Percentiles rank a stretch among this genome's conserved stretches.
These are phyloP conservation scores for Papilio gigon DNA, from an alignment of 2,888 invertebrate genomes.

Conservation along the genomic window DNA sequence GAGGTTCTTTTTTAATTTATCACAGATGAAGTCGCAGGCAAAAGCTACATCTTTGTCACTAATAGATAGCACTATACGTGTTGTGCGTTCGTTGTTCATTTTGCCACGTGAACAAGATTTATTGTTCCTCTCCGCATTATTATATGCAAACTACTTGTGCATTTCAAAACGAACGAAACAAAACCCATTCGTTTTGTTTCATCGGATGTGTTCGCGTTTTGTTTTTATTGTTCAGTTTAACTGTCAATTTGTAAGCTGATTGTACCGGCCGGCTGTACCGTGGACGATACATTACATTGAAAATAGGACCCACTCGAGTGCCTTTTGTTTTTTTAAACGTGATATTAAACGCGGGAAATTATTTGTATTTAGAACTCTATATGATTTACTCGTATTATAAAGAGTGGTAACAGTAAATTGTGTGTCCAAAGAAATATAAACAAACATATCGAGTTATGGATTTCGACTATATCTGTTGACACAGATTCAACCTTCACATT, in stretches of 20 bases:
- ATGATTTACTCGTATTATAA: not conserved
- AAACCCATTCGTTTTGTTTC: conserved; percentile 35
- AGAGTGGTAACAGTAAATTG: not conserved
- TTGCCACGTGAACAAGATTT: conserved; percentile 40
- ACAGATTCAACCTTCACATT: too few species aligned
- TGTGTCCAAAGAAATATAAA: not conserved
- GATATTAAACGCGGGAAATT: not conserved
- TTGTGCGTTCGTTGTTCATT: conserved; percentile 30
- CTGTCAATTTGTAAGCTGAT: conserved; percentile 38
- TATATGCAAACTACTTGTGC: conserved; percentile 38
- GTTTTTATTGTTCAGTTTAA: conserved; percentile 35
- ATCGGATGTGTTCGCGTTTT: conserved; percentile 26
- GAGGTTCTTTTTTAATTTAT: too few species aligned
- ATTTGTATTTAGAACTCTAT: conserved; percentile 12
- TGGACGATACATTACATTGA: conserved; percentile 18
- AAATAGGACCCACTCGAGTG: conserved; percentile 18
- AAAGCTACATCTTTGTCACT: too few species aligned
- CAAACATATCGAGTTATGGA: too few species aligned
- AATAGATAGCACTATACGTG: conserved; percentile 35
- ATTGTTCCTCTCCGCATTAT: conserved; percentile 40
- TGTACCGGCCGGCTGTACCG: conserved; percentile 19
- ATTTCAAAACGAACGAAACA: conserved; percentile 33
- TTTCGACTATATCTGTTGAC: too few species aligned
- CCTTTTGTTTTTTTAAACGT: conserved; percentile 20
- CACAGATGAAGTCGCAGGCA: too few species aligned